Evolutionary conservation across 2,888 invertebrate species (phyloP).

Genomic region (Endotricha flammealis): DNA sequence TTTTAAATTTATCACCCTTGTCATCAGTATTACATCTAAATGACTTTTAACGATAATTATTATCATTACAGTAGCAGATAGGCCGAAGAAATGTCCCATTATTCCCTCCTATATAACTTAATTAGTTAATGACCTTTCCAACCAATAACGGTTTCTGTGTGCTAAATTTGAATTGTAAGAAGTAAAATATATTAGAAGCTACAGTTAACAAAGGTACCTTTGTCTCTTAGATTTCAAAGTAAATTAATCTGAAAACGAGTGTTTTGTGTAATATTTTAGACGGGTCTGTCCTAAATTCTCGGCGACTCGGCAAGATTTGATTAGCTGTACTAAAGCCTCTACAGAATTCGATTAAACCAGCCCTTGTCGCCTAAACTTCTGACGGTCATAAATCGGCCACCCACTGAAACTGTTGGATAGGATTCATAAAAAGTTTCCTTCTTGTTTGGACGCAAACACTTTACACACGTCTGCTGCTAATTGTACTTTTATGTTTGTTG

Average conservation of each 20-base stretch:
- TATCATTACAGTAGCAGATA: background rate
- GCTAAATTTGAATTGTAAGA: slow-evolving; percentile 8
- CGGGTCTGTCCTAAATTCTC: slow-evolving; percentile 24
- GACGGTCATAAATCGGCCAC: slow-evolving; percentile 36
- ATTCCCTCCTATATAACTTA: slow-evolving; percentile 4
- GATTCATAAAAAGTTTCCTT: slow-evolving; percentile 27
- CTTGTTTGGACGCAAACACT: slow-evolving; percentile 14
- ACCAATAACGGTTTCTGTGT: slow-evolving; percentile 5
- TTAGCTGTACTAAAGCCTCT: slow-evolving; percentile 31
- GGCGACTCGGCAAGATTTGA: slow-evolving; percentile 30
- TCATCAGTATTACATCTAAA: background rate
- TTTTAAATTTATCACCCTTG: background rate
- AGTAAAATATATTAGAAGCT: background rate
- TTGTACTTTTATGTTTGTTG: no score
- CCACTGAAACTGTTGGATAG: slow-evolving; percentile 25
- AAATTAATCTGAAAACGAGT: slow-evolving; percentile 14
- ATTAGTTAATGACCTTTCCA: slow-evolving; percentile 9
- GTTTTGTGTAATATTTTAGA: slow-evolving; percentile 21
- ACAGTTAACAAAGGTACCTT: slow-evolving; percentile 4
- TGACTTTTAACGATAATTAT: background rate
- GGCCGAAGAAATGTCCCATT: background rate
- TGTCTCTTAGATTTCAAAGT: slow-evolving; percentile 5
- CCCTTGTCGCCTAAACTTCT: slow-evolving; percentile 29
- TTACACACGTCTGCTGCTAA: slow-evolving; percentile 15
- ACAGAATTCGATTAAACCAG: slow-evolving; percentile 41